Conservation (phyloP, 2,888 invertebrate genomes). For the Calliscelio sp. region DNA sequence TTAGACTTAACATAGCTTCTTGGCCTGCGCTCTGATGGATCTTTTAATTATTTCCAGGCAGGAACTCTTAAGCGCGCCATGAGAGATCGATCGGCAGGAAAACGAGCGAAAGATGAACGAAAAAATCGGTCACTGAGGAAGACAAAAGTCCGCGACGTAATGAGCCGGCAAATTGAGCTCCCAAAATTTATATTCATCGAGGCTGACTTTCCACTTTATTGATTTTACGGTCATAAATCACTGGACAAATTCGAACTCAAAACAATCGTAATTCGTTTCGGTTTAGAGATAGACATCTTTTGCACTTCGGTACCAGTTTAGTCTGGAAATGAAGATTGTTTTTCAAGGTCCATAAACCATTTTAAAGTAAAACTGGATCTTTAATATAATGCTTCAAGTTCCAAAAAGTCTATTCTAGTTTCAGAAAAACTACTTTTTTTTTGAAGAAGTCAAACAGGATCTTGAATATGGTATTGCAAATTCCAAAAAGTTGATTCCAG, state of each 20-base stretch:
- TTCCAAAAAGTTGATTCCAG: no score
- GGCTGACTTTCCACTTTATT: background rate
- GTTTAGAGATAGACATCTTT: no score
- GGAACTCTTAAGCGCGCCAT: slow-evolving; percentile 1
- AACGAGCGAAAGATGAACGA: background rate
- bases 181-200: background rate
- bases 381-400: no score
- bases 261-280: slow-evolving; percentile 22
- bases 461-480: no score
- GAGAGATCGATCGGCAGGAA: background rate
- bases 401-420: no score
- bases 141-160: no score
- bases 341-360: no score
- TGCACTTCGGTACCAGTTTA: no score
- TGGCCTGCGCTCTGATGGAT: slow-evolving; percentile 12
- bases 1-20: slow-evolving; percentile 28
- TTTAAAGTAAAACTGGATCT: no score
- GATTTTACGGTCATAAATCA: slow-evolving; percentile 30
- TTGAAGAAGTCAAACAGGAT: no score
- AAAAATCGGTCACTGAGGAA: background rate
- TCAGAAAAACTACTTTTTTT: no score
- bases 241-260: background rate
- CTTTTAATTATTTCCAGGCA: slow-evolving; percentile 29
- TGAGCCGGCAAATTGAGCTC: background rate
- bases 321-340: no score